Base-by-base conservation (phyloP, 2,797 vertebrate species). In the Anguilla anguilla region DNA sequence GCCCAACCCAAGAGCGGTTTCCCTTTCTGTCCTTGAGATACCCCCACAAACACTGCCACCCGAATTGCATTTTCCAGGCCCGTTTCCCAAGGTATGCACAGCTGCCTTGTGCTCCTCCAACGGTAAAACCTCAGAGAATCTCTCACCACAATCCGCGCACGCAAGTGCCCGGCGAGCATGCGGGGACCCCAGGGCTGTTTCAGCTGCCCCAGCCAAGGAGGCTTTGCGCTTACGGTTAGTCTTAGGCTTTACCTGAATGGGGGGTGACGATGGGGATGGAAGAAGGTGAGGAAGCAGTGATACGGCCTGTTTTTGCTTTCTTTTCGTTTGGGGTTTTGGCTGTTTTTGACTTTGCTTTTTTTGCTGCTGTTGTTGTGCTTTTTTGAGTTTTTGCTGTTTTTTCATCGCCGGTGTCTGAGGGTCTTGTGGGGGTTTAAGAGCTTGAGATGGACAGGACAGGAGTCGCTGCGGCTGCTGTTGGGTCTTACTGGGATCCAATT, bases 101-200 rank as follows among this genome's bases (percentile, higher is more conserved):
- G 74, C 93, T 0, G 92, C 89, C 90, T 96, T 96, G 93, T 97
- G 96, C 88, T 95, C 94, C 91, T 96, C 96, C 90, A 96, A 94
- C 53, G 94, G 95, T 0, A 95, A 92, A 9, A 96, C 95, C 59
- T 96, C 96, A 35, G 92, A 91, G 83, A 96, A 97, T 81, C 89
- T 94, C 87, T 94, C 94, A 0, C 96, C 96, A 86, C 96, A 96
- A 87, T 96, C 94, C 43, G 96, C 94, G 74, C 96, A 97, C 86
- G 95, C 94, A 51, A 97, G 94, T 53, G 93, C 92, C 46, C 94
- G 94, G 9, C 92, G 95, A 79, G 96, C 93, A 84, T 91, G 90
- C 55, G 93, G 89, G 43, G 94, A 94, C 2, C 95, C 94, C 85
- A 96, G 94, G 39, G 95, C 93, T 25, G 95, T 95, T 93, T 96